phyloP scores from a whole-genome alignment of 2,797 vertebrate species.

The Euthynnus affinis region DNA sequence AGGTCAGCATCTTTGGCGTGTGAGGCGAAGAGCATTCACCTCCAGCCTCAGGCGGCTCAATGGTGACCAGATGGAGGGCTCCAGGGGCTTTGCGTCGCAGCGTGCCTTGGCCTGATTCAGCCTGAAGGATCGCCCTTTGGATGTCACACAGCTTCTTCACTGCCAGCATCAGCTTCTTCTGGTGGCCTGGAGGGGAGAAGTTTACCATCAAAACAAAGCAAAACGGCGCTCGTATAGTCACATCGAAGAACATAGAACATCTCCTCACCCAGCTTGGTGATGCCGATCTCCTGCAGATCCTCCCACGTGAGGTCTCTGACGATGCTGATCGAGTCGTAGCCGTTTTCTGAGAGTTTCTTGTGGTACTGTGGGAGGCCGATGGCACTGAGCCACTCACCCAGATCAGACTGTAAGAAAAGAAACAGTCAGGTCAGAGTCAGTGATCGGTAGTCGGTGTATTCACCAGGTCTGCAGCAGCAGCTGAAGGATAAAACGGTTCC shows the following conservation, averaged over 20 bases:
- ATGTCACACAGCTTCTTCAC: slow-evolving; percentile 94
- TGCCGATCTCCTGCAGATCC: slow-evolving; percentile 97
- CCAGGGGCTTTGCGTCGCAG: slow-evolving; percentile 76
- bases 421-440: background rate
- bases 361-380: slow-evolving; percentile 95
- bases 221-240: background rate
- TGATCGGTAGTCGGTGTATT: background rate
- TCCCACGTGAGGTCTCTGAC: slow-evolving; percentile 97
- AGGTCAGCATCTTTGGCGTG: slow-evolving; percentile 87
- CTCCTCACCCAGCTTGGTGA: slow-evolving; percentile 93
- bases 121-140: slow-evolving; percentile 82
- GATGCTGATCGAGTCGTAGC: slow-evolving; percentile 95
- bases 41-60: slow-evolving; percentile 71
- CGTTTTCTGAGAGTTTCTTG: slow-evolving; percentile 92
- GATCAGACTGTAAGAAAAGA: slow-evolving; percentile 84
- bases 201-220: background rate
- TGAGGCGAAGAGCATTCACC: slow-evolving; percentile 74
- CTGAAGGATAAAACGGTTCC: slow-evolving; percentile 6
- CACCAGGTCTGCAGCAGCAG: no score
- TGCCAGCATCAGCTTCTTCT: slow-evolving; percentile 98
- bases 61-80: slow-evolving; percentile 80
- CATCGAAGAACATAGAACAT: fast-evolving
- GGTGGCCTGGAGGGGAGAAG: slow-evolving; percentile 88
- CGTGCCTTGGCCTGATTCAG: slow-evolving; percentile 73
- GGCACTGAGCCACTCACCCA: slow-evolving; percentile 95